Percentiles rank a stretch among this genome's conserved stretches.
Conservation (phyloP, 1,140 invertebrate genomes). For the Notospermus geniculatus region DNA sequence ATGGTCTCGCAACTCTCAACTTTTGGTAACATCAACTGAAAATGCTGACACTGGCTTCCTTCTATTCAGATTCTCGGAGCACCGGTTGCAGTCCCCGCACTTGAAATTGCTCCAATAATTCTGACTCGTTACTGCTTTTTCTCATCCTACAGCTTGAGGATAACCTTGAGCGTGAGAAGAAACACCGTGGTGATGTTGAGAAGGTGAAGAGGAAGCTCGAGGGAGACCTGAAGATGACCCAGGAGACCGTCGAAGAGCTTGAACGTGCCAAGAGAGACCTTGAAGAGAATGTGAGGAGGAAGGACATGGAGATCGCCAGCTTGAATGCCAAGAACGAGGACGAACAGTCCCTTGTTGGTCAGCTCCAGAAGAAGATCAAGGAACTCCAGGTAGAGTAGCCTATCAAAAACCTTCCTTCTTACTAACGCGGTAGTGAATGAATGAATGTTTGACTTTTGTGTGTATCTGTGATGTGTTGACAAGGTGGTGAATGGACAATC, state of each 20-base stretch:
- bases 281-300: constrained; percentile 75
- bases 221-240: constrained; percentile 96
- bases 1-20: too few relatives aligned
- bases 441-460: too few relatives aligned
- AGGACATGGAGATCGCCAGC: constrained; percentile 94
- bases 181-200: constrained; percentile 95
- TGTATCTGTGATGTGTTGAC: too few relatives aligned
- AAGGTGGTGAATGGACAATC: too few relatives aligned
- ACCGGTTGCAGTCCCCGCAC: too few relatives aligned
- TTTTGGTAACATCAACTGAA: too few relatives aligned
- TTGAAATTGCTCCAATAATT: too few relatives aligned
- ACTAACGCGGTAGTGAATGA: too few relatives aligned
- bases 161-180: constrained; percentile 97
- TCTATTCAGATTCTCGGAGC: too few relatives aligned
- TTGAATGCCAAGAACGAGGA: constrained; percentile 96
- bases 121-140: not conserved
- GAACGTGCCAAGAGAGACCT: constrained; percentile 97
- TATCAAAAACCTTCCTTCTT: too few relatives aligned
- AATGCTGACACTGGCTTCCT: not conserved
- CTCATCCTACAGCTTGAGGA: constrained; percentile 75
- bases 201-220: constrained; percentile 91
- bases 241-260: constrained; percentile 95
- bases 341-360: constrained; percentile 92
- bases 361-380: constrained; percentile 97
- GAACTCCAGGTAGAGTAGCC: constrained; percentile 76